These are phyloP conservation scores for Nipponia nippon DNA, from an alignment of 2,113 vertebrate genomes.

Conservation along the genomic window DNA sequence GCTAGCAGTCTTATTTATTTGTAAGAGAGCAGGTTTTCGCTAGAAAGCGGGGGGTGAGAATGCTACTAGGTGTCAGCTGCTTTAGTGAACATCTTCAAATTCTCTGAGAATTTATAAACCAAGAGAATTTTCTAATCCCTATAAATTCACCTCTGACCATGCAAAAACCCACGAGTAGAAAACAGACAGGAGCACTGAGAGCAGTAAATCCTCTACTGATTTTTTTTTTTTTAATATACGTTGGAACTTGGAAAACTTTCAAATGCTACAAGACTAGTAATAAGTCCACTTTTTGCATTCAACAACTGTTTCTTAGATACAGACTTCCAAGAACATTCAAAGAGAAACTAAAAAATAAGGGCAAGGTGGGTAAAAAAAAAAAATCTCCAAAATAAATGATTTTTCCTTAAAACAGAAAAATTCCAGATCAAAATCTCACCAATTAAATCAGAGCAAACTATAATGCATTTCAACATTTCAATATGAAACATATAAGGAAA, in stretches of 20 bases:
- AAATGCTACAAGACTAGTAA: neutral
- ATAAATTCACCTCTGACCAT: neutral
- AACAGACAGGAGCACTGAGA: neutral
- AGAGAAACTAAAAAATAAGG: neutral
- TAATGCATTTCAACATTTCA: neutral
- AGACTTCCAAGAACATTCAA: neutral
- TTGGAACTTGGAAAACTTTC: neutral
- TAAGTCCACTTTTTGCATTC: neutral
- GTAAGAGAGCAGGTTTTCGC: neutral
- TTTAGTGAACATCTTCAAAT: neutral
- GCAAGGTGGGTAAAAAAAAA: neutral
- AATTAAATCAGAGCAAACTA: neutral
- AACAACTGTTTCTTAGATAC: neutral
- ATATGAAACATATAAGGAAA: neutral
- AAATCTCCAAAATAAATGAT: neutral
- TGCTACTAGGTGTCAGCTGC: neutral
- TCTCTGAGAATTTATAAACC: neutral
- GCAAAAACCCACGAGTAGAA: fast-evolving
- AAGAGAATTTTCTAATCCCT: neutral
- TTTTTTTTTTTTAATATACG: neutral
- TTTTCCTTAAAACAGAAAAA: neutral
- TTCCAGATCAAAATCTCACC: neutral
- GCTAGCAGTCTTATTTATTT: neutral
- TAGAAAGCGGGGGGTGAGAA: neutral
- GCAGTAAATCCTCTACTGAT: neutral